These are phyloP conservation scores for Thymelicus sylvestris DNA, from an alignment of 2,888 invertebrate genomes.

Conservation along the genomic window DNA sequence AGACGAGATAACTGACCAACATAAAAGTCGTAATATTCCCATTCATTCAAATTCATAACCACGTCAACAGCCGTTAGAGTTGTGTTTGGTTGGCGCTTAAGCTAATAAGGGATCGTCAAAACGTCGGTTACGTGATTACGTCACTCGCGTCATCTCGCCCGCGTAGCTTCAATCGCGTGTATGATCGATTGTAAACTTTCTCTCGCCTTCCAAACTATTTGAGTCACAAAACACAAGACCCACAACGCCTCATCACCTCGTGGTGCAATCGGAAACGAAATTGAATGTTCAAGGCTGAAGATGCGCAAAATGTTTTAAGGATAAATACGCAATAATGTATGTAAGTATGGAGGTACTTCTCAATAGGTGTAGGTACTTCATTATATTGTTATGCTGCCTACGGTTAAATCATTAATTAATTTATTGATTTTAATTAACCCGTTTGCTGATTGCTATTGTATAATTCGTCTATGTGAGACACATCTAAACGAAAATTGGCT, in stretches of 20 bases:
- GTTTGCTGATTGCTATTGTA: too few relatives aligned
- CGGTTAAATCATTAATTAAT: neutral
- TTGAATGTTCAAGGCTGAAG: constrained; percentile 38
- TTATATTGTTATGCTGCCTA: neutral
- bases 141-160: constrained; percentile 44
- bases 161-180: constrained; percentile 40
- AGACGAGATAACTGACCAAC: neutral
- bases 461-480: too few relatives aligned
- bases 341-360: neutral
- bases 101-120: constrained; percentile 29
- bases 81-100: constrained; percentile 6
- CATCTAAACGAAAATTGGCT: too few relatives aligned
- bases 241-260: constrained; percentile 10
- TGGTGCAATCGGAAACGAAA: constrained; percentile 32
- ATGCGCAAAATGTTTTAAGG: neutral
- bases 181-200: constrained; percentile 64
- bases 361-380: neutral
- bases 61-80: constrained; percentile 9
- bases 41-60: neutral
- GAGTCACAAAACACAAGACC: constrained; percentile 36
- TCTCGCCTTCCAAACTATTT: constrained; percentile 51
- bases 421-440: neutral
- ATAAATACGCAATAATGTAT: neutral
- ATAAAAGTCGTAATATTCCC: neutral
- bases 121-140: constrained; percentile 31